A percentile compares a stretch with the other conserved stretches of the same genome.
phyloP scores from a whole-genome alignment of 2,888 invertebrate species.

The Cheilosia pagana region DNA sequence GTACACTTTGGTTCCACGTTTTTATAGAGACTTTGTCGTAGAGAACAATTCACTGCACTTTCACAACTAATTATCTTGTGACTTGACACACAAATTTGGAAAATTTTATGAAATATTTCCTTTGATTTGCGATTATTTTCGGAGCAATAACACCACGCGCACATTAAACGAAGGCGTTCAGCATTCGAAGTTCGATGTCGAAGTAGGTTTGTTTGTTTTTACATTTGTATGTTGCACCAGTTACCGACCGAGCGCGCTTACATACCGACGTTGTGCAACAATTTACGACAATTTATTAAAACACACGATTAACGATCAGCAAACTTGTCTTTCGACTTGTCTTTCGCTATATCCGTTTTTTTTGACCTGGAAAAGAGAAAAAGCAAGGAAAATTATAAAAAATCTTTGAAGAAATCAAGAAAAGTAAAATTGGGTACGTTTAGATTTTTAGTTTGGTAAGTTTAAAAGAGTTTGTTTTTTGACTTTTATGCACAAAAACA shows the following conservation, averaged over 20 bases:
- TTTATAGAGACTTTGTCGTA: slow-evolving; percentile 3
- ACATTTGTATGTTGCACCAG: neutral
- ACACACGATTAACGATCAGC: neutral
- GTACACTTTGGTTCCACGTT: slow-evolving; percentile 64
- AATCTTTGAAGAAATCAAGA: neutral
- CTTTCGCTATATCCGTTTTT: neutral
- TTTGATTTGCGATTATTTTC: neutral
- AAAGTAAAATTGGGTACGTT: too few relatives aligned
- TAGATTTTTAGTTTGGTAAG: too few relatives aligned
- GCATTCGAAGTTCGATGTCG: slow-evolving; percentile 59
- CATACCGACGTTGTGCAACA: slow-evolving; percentile 41
- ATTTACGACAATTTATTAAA: neutral
- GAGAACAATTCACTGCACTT: slow-evolving; percentile 3
- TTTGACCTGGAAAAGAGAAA: slow-evolving; percentile 19
- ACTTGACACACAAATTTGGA: neutral
- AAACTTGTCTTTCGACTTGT: neutral
- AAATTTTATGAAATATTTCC: neutral
- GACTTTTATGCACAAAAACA: too few relatives aligned
- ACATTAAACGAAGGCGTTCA: slow-evolving; percentile 53
- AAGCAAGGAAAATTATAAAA: neutral
- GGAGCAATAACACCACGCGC: slow-evolving; percentile 58
- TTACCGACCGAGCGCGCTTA: slow-evolving; percentile 28
- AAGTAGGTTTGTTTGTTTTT: slow-evolving; percentile 61
- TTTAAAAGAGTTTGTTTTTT: too few relatives aligned
- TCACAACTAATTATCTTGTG: neutral